These are phyloP conservation scores for Caenorhabditis virilis DNA, from an alignment of 2,888 invertebrate species.

Conservation along the genomic window DNA sequence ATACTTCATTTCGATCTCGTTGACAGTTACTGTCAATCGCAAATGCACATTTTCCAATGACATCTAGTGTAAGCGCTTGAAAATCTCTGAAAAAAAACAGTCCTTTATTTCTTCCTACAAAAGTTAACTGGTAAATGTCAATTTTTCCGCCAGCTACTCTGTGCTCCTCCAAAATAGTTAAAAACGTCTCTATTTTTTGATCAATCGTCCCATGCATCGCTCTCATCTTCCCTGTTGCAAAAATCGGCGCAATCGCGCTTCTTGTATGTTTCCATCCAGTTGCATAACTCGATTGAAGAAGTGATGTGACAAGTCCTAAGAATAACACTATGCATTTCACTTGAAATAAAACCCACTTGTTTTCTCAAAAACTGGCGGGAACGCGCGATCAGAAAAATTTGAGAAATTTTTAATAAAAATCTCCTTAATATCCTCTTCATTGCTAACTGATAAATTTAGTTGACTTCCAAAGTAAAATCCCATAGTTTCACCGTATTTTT, in stretches of 20 bases:
- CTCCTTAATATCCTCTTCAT: conserved; percentile 54
- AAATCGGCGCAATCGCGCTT: conserved; percentile 19
- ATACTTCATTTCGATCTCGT: conserved; percentile 45
- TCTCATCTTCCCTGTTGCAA: conserved; percentile 42
- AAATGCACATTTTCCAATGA: conserved; percentile 58
- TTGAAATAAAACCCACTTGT: conserved; percentile 16
- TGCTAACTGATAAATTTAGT: conserved; percentile 39
- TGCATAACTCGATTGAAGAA: conserved; percentile 14
- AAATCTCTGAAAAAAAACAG: too few relatives aligned
- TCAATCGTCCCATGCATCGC: conserved; percentile 41
- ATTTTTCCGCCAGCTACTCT: conserved; percentile 22
- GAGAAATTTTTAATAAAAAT: conserved; percentile 59
- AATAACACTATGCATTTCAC: too few relatives aligned
- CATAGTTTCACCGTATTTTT: conserved; percentile 38
- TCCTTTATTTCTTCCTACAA: too few relatives aligned
- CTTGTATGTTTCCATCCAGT: conserved; percentile 25
- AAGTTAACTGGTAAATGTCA: conserved; percentile 56
- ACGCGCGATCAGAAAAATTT: conserved; percentile 53
- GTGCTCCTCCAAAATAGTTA: conserved; percentile 44
- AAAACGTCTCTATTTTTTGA: conserved; percentile 36
- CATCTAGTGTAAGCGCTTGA: conserved; percentile 60
- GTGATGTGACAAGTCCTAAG: conserved; percentile 12
- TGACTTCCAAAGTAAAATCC: conserved; percentile 47
- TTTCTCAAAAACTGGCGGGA: conserved; percentile 29
- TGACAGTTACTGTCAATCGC: conserved; percentile 51